Evolutionary conservation across 2,888 invertebrate species (phyloP).

Genomic region (Eristalis pertinax): DNA sequence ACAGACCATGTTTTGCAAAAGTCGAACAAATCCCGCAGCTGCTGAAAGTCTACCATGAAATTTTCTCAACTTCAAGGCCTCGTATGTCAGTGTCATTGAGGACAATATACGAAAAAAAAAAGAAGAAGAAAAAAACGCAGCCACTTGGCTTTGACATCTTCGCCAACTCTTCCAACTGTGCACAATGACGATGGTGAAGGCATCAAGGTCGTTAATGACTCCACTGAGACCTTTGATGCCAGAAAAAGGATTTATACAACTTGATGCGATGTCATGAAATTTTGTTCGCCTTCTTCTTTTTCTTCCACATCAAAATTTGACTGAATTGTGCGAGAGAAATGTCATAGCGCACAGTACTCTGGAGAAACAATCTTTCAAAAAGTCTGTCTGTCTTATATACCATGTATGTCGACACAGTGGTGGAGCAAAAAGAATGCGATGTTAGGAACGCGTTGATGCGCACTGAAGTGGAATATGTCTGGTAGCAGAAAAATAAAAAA

Average conservation of each 20-base stretch:
- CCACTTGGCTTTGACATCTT: background rate
- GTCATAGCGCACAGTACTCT: background rate
- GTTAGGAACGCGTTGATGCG: background rate
- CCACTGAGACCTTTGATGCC: background rate
- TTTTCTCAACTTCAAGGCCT: background rate
- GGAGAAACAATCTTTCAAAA: background rate
- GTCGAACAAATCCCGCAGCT: background rate
- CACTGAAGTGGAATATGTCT: background rate
- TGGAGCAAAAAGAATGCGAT: background rate
- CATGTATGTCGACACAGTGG: background rate
- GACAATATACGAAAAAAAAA: background rate
- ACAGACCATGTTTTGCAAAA: background rate
- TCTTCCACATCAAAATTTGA: background rate
- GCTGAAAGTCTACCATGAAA: background rate
- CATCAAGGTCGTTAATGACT: background rate
- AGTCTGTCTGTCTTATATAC: background rate
- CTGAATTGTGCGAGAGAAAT: background rate
- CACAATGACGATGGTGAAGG: background rate
- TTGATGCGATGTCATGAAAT: background rate
- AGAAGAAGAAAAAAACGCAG: background rate
- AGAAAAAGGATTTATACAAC: background rate
- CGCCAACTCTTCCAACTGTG: background rate
- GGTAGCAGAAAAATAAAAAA: background rate
- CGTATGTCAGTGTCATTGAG: background rate
- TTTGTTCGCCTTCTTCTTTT: background rate